phyloP scores from a whole-genome alignment of 2,113 vertebrate species.

The Poeciliopsis retropinna region DNA sequence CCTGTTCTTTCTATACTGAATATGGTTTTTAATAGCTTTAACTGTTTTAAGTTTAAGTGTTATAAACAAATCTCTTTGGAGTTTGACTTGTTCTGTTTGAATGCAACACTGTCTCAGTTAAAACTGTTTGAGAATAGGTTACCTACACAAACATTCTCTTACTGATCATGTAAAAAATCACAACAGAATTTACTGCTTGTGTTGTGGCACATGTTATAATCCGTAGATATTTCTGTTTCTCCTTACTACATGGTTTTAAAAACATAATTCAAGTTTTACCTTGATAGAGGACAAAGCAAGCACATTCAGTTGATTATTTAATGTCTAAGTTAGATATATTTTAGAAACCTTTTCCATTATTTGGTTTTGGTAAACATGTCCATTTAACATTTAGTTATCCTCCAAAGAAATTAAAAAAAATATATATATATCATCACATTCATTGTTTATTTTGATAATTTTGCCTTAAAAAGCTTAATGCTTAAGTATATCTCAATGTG shows the following conservation, averaged over 20 bases:
- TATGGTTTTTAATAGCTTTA: not conserved
- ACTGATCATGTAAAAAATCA: not conserved
- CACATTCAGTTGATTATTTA: constrained; percentile 2
- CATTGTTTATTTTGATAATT: not conserved
- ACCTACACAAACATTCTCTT: not conserved
- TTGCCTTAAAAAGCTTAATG: not conserved
- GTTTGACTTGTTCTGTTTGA: not conserved
- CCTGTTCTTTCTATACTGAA: too few species aligned
- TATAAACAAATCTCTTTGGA: not conserved
- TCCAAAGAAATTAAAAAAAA: not conserved
- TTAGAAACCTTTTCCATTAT: too few species aligned
- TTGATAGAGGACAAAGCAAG: constrained; percentile 14
- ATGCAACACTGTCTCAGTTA: not conserved
- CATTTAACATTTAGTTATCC: not conserved
- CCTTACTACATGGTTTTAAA: constrained; percentile 20
- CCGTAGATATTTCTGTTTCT: not conserved
- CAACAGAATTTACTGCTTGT: not conserved
- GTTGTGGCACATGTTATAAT: not conserved
- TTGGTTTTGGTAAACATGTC: not conserved
- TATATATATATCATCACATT: not conserved
- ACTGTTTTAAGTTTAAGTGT: not conserved
- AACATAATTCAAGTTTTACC: constrained; percentile 14
- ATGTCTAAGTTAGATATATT: not conserved
- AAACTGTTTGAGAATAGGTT: not conserved
- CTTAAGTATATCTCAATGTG: constrained; percentile 1